A percentile compares a stretch with the other conserved stretches of the same genome.
Conservation (phyloP, 2,113 vertebrate species). For the Rana temporaria region DNA sequence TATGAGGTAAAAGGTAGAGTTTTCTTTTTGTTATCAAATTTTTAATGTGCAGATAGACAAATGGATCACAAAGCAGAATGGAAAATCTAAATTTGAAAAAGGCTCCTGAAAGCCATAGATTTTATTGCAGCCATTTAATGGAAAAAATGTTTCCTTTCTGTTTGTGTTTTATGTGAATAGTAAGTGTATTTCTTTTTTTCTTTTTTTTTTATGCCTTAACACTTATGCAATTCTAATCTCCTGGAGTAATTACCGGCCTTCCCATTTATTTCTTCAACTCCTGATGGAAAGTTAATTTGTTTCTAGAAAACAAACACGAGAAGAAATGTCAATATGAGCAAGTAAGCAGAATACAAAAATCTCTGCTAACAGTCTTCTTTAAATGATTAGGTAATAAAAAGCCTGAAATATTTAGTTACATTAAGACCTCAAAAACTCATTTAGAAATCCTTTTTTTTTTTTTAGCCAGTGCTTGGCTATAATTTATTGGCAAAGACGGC, state of each 20-base stretch:
- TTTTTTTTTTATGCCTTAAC: constrained; percentile 12
- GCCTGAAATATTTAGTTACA: constrained; percentile 44
- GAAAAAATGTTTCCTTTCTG: background rate
- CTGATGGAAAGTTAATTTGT: constrained; percentile 47
- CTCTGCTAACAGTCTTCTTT: constrained; percentile 19
- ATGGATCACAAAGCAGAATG: no score
- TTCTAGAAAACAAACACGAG: constrained; percentile 44
- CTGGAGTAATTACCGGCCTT: constrained; percentile 29
- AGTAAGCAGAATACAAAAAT: constrained; percentile 25
- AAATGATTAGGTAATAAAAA: constrained; percentile 41
- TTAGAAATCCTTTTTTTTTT: constrained; percentile 31
- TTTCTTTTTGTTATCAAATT: no score
- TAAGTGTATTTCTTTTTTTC: constrained; percentile 15
- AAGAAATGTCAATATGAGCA: constrained; percentile 40
- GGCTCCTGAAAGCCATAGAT: background rate
- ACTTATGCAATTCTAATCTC: constrained; percentile 42
- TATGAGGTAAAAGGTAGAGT: no score
- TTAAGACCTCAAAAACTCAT: constrained; percentile 33
- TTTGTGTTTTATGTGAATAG: constrained; percentile 4
- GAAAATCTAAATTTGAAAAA: background rate
- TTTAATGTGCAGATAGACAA: no score
- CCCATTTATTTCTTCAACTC: constrained; percentile 42
- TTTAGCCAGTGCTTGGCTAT: background rate
- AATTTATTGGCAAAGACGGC: constrained; percentile 9
- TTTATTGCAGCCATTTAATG: constrained; percentile 1